Evolutionary conservation across 2,888 invertebrate genomes (phyloP).

Genomic region (Agrenia bidenticulata): DNA sequence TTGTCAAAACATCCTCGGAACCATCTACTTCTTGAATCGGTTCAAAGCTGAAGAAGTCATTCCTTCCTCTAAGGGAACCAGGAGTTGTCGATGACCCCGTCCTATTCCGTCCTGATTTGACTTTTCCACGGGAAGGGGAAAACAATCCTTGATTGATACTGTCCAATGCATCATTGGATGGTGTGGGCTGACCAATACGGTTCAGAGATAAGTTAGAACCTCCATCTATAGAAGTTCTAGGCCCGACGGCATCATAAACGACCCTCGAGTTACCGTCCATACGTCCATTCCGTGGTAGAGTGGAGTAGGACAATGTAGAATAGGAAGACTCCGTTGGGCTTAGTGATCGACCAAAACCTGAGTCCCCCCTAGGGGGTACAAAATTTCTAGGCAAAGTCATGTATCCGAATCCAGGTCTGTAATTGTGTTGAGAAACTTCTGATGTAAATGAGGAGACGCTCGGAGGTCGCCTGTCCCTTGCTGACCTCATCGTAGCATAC

Average conservation of each 20-base stretch:
- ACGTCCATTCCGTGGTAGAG: neutral
- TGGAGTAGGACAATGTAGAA: slow-evolving; percentile 6
- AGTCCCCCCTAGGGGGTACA: slow-evolving; percentile 2
- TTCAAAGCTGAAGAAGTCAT: slow-evolving; percentile 21
- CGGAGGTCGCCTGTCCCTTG: neutral
- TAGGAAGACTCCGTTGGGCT: slow-evolving; percentile 9
- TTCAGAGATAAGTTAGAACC: slow-evolving; percentile 18
- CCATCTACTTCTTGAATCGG: slow-evolving; percentile 20
- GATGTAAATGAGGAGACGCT: slow-evolving; percentile 9
- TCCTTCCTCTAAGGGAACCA: slow-evolving; percentile 7
- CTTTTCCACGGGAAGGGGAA: slow-evolving; percentile 11
- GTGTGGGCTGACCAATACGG: slow-evolving; percentile 7
- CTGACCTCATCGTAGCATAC: slow-evolving; percentile 4
- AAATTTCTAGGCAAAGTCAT: slow-evolving; percentile 19
- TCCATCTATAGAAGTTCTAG: slow-evolving; percentile 24
- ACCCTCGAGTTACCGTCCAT: neutral
- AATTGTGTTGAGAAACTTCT: neutral
- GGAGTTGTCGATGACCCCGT: slow-evolving; percentile 10
- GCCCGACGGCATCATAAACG: slow-evolving; percentile 13
- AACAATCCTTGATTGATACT: slow-evolving; percentile 19
- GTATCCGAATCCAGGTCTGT: slow-evolving; percentile 9
- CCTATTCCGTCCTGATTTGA: slow-evolving; percentile 7
- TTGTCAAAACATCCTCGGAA: neutral
- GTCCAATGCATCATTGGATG: slow-evolving; percentile 7
- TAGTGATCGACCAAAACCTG: slow-evolving; percentile 12